Percentiles rank a stretch among this genome's conserved stretches.
Evolutionary conservation across 2,888 invertebrate genomes (phyloP).

Genomic region (Gibbula magus): DNA sequence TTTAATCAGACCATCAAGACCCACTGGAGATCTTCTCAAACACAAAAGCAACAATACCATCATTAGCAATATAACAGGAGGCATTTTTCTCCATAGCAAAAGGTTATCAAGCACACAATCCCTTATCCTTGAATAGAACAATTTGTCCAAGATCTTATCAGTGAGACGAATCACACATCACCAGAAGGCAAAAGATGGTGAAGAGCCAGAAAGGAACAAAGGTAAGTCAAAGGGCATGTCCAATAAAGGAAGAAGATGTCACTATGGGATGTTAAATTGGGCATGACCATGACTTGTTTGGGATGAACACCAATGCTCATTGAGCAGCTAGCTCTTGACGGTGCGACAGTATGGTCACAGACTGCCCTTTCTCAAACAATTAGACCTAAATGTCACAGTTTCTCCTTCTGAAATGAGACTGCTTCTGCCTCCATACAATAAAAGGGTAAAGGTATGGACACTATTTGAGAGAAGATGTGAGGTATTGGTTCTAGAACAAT

Average conservation of each 20-base stretch:
- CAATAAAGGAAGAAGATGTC: conserved; percentile 1
- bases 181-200: not conserved
- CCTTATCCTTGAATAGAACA: conserved; percentile 10
- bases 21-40: too few species aligned
- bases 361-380: too few species aligned
- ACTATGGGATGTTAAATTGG: not conserved
- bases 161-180: not conserved
- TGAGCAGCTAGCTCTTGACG: not conserved
- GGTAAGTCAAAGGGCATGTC: conserved; percentile 20
- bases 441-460: too few species aligned
- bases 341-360: not conserved
- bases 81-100: too few species aligned
- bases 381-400: too few species aligned
- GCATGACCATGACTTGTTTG: not conserved
- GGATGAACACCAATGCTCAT: not conserved
- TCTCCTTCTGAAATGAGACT: too few species aligned
- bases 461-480: too few species aligned
- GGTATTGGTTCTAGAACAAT: too few species aligned
- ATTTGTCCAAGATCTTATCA: conserved; percentile 10
- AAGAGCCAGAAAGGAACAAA: not conserved
- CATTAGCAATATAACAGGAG: too few species aligned
- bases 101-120: not conserved
- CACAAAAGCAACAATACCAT: too few species aligned
- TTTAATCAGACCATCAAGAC: too few species aligned
- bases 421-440: too few species aligned